phyloP scores from a whole-genome alignment of 2,113 vertebrate species.

The Caretta caretta region DNA sequence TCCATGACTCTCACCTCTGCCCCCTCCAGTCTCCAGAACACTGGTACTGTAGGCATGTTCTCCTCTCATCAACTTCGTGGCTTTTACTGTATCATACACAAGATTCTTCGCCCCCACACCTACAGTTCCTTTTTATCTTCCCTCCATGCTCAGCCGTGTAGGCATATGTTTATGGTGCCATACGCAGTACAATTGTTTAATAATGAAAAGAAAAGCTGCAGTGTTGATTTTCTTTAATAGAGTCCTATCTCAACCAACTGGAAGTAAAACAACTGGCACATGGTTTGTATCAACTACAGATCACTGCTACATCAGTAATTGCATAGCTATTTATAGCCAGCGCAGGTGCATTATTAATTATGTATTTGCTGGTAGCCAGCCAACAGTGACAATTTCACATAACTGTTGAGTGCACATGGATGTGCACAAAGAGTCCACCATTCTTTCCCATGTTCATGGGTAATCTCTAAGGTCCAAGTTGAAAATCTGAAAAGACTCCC shows the following conservation, averaged over 20 bases:
- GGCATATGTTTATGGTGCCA: neutral
- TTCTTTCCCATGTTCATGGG: neutral
- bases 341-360: neutral
- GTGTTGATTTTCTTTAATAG: neutral
- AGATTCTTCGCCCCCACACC: neutral
- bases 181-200: neutral
- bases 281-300: neutral
- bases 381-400: neutral
- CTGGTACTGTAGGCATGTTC: neutral
- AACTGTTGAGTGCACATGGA: neutral
- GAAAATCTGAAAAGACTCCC: neutral
- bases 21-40: neutral
- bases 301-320: neutral
- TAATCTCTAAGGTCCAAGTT: neutral
- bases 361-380: neutral
- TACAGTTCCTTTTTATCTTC: neutral
- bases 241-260: neutral
- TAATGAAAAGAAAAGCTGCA: neutral
- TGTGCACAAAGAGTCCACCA: neutral
- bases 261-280: neutral
- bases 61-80: neutral
- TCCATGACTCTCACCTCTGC: neutral
- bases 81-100: neutral
- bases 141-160: neutral
- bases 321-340: neutral